phyloP scores from a whole-genome alignment of 2,113 vertebrate species.

The Triplophysa rosa region DNA sequence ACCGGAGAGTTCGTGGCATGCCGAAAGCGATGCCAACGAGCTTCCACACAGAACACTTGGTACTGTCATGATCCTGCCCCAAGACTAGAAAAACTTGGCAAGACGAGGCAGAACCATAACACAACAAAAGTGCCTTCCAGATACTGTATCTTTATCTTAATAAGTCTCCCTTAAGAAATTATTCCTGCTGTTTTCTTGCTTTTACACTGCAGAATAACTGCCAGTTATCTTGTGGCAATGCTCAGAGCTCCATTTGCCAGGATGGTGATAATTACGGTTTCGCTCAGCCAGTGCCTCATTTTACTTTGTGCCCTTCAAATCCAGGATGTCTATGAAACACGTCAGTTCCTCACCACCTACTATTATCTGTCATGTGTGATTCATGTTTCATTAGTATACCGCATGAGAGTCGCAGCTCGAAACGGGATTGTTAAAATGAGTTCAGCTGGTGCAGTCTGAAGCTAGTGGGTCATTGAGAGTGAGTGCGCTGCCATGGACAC shows the following conservation, averaged over 20 bases:
- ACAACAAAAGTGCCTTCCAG: constrained; percentile 65
- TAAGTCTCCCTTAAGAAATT: constrained; percentile 75
- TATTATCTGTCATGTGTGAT: constrained; percentile 64
- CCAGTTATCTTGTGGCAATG: constrained; percentile 72
- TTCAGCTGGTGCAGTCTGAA: constrained; percentile 25
- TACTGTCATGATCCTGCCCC: no score
- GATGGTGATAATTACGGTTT: constrained; percentile 72
- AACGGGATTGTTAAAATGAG: constrained; percentile 2
- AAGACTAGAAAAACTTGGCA: no score
- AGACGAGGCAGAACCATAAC: no score
- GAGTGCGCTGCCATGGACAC: not conserved
- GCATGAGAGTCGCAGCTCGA: constrained; percentile 38
- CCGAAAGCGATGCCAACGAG: no score
- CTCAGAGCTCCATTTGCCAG: constrained; percentile 67
- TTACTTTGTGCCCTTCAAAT: constrained; percentile 61
- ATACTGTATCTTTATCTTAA: constrained; percentile 64
- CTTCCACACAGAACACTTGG: no score
- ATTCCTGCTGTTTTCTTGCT: constrained; percentile 72
- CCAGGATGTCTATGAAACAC: constrained; percentile 52
- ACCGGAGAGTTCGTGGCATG: no score
- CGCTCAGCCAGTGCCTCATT: constrained; percentile 56
- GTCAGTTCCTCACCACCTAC: constrained; percentile 53
- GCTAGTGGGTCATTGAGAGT: constrained; percentile 8
- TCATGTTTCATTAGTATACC: constrained; percentile 63
- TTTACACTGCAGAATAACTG: constrained; percentile 69